phyloP scores from a whole-genome alignment of 53 echinoderm and acorn worm species.

The Temnopleurus reevesii region DNA sequence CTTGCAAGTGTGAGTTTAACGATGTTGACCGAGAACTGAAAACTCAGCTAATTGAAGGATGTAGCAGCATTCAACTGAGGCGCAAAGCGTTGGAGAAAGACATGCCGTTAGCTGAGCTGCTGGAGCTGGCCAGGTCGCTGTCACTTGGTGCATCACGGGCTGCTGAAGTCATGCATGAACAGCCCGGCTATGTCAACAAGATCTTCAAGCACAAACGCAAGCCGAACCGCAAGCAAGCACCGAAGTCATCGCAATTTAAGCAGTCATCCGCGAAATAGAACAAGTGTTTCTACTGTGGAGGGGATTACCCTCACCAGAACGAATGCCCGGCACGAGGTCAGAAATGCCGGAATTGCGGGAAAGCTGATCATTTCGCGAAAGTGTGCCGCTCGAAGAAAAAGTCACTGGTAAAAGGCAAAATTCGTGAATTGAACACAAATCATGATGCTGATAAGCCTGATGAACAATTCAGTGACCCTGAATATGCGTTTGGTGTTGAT shows the following conservation, averaged over 20 bases:
- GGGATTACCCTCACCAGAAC: slow-evolving; percentile 56
- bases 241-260: neutral
- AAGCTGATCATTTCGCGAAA: slow-evolving; percentile 49
- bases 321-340: slow-evolving; percentile 63
- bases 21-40: slow-evolving; percentile 63
- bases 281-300: slow-evolving; percentile 59
- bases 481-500: neutral
- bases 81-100: slow-evolving; percentile 38
- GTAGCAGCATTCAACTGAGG: neutral
- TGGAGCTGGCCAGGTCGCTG: slow-evolving; percentile 36
- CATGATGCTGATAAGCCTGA: neutral
- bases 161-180: neutral
- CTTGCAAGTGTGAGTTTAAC: slow-evolving; percentile 59
- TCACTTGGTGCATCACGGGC: slow-evolving; percentile 14
- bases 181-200: neutral
- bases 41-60: slow-evolving; percentile 70
- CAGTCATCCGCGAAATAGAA: neutral
- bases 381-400: slow-evolving; percentile 38
- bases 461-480: neutral
- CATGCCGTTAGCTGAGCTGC: neutral
- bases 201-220: neutral
- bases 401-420: neutral
- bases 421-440: neutral
- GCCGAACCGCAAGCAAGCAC: neutral
- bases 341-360: slow-evolving; percentile 61